phyloP scores from a whole-genome alignment of 2,888 invertebrate species.

The Pyralis farinalis region DNA sequence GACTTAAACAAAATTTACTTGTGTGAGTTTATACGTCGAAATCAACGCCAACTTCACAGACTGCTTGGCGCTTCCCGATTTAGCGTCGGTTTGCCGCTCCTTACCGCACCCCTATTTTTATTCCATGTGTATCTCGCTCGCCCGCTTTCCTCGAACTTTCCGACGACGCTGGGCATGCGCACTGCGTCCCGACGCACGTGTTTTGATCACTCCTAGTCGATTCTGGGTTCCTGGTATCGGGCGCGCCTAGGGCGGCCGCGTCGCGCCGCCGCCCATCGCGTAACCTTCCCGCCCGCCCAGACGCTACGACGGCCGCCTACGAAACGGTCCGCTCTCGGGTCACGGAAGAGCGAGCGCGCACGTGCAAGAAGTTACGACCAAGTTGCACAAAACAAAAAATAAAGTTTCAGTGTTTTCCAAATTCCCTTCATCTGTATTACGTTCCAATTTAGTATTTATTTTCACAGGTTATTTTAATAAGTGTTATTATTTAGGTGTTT shows the following conservation, averaged over 20 bases:
- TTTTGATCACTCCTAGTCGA: slow-evolving; percentile 36
- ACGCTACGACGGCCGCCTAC: slow-evolving; percentile 62
- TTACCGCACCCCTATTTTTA: slow-evolving; percentile 60
- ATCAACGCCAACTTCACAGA: slow-evolving; percentile 59
- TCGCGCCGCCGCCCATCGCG: slow-evolving; percentile 70
- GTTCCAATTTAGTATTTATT: slow-evolving; percentile 18
- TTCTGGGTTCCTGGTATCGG: slow-evolving; percentile 70
- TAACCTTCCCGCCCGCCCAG: slow-evolving; percentile 66
- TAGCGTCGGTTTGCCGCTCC: slow-evolving; percentile 43
- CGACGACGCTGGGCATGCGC: slow-evolving; percentile 64
- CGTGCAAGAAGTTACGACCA: slow-evolving; percentile 57
- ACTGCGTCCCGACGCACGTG: slow-evolving; percentile 66
- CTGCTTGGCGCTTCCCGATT: slow-evolving; percentile 75
- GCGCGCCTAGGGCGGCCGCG: slow-evolving; percentile 78
- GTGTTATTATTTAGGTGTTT: slow-evolving; percentile 52
- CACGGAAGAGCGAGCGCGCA: slow-evolving; percentile 44
- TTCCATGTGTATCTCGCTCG: slow-evolving; percentile 44
- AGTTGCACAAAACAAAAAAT: slow-evolving; percentile 31
- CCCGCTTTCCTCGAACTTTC: slow-evolving; percentile 65
- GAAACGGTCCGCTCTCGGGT: slow-evolving; percentile 61
- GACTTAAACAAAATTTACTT: slow-evolving; percentile 24
- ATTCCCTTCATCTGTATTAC: slow-evolving; percentile 12
- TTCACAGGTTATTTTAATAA: slow-evolving; percentile 23
- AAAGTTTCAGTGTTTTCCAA: slow-evolving; percentile 26
- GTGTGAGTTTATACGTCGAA: slow-evolving; percentile 30